Base-by-base conservation (phyloP, 1,140 invertebrate species). In the Drosophila mauritiana region DNA sequence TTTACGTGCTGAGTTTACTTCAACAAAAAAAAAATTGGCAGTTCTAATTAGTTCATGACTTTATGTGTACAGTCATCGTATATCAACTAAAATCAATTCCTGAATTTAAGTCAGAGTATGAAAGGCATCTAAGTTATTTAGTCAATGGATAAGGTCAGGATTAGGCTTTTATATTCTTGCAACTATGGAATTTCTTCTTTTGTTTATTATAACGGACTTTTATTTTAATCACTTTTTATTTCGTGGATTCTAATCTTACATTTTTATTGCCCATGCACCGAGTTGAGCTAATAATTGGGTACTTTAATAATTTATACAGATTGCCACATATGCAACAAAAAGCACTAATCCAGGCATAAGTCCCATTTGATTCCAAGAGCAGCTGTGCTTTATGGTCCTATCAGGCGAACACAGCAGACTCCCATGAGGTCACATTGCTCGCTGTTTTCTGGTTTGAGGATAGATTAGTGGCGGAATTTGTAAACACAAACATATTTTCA, bases 261-360 rank as follows among this genome's bases (percentile, higher is more conserved):
- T 39, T 49, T 15, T 37, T 25, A 20, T 13, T 61, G n/a, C 8
- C 25, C 65, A 34, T 40, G 11, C 25, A 48, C 37, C 37, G 13
- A 40, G 4, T 17, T 15, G 1, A n/a, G 36, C 11, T 51, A 77
- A 68, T 56, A 52, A 54, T 45, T 62, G 53, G 15, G 13, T 49
- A 42, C 49, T 49, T 73, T 51, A 36, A 72, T 59, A 59, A 78
- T 79, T 70, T 70, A 54, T 58, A 39, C 37, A 39, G 11, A 63
- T 57, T 79, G 73, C 39, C 70, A 42, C 82, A 85, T 81, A 78
- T 86, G 82, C 63, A 65, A 39, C 61, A 70, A 59, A 40, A 63
- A 25, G 39, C 31, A 37, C 52, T 86, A 85, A 85, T 85, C 82
- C 82, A 42, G 51, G 69, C 62, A 58, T 86, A 85, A 85, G 73